Evolutionary conservation across 2,113 vertebrate species (phyloP).

Genomic region (Pholis gunnellus): DNA sequence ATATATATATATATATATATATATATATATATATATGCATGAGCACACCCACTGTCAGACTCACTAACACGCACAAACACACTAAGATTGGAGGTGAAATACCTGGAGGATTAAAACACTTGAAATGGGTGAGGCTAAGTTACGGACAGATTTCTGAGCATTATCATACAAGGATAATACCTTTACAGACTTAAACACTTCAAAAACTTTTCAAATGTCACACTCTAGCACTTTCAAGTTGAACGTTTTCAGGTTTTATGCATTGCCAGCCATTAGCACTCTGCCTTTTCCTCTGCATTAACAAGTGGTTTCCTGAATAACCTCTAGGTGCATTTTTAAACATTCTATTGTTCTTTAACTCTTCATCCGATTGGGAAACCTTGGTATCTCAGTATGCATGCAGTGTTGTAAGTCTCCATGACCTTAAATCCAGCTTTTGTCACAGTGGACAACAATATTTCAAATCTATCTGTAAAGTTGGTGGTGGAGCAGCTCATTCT

Average conservation of each 20-base stretch:
- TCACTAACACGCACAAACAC: not conserved
- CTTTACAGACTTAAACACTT: slow-evolving; percentile 44
- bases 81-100: slow-evolving; percentile 18
- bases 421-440: not conserved
- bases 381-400: not conserved
- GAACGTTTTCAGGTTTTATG: slow-evolving; percentile 31
- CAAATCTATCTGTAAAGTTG: not conserved
- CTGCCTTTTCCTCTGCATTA: not conserved
- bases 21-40: slow-evolving; percentile 26
- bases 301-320: not conserved
- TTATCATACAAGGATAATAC: slow-evolving; percentile 43
- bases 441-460: not conserved
- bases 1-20: slow-evolving; percentile 4
- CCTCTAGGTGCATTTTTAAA: not conserved
- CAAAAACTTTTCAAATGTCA: slow-evolving; percentile 46
- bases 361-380: not conserved
- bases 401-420: not conserved
- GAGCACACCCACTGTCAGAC: slow-evolving; percentile 6
- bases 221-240: slow-evolving; percentile 30
- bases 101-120: slow-evolving; percentile 34
- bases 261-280: not conserved
- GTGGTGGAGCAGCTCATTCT: not conserved
- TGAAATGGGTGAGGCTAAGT: slow-evolving; percentile 32
- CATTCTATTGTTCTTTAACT: not conserved
- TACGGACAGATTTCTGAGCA: slow-evolving; percentile 23